Base-by-base conservation (phyloP, 1,140 invertebrate species). In the Proales similis region DNA sequence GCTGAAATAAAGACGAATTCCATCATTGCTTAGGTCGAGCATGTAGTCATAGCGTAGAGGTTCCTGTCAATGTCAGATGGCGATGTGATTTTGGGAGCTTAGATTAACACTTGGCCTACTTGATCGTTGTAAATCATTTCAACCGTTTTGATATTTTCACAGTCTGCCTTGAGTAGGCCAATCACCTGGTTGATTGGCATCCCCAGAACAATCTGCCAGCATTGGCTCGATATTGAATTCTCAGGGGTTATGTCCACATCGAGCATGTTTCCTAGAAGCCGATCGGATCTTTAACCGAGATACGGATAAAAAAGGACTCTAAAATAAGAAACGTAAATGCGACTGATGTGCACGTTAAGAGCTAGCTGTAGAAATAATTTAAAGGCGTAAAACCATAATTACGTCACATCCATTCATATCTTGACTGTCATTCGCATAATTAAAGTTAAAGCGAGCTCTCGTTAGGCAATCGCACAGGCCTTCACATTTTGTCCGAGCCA, bases 121-220 rank as follows among this genome's bases (percentile, higher is more conserved):
- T 61, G 45, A 46, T 61, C 57, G 26, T 61, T 61, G 24, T 61
- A 61, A 46, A 61, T 45, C 17, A 61, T 24, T 61, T 32, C 20
- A 45, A 61, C 42, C n/a, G 33, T 30, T 46, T 30, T 61, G 19
- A 61, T 45, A 26, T 32, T 17, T 11, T 61, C 57, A 32, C 39
- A 45, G 47, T 61, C 47, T 12, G 24, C 22, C 38, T 61, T 61
- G 14, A 61, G 26, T 24, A 61, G 33, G 32, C 47, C 29, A 32
- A 61, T 61, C 36, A 61, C 57, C 47, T 61, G 57, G 17, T 61
- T 24, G 26, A 61, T 24, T 5, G 57, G 47, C 57, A 61, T 61
- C n/a, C 57, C 57, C 36, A 61, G 26, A 32, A 61, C 27, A 19
- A 61, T 61, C 38, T 61, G 39, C 57, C 57, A 61, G 45, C 38